Evolutionary conservation across 2,113 vertebrate species (phyloP).

Genomic region (Puma concolor): DNA sequence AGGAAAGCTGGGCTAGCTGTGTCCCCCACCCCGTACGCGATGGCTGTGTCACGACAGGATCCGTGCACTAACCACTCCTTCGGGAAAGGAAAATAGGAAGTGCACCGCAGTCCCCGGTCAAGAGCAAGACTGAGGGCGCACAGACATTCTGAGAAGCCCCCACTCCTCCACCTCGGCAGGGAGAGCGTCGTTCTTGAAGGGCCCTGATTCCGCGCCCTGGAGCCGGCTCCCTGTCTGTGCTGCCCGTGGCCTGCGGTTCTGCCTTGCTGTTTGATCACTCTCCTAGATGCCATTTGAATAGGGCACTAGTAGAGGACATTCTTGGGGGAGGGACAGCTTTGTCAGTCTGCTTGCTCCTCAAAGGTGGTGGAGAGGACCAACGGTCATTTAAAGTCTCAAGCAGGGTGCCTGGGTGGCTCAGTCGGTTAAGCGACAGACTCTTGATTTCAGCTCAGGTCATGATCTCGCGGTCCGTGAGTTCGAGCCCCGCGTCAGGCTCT

Average conservation of each 20-base stretch:
- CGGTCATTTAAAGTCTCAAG: not conserved
- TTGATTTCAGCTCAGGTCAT: too few species aligned
- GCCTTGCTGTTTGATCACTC: not conserved
- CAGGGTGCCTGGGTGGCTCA: too few species aligned
- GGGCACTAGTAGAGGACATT: not conserved
- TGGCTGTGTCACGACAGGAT: not conserved
- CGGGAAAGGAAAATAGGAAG: not conserved
- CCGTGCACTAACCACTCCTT: not conserved
- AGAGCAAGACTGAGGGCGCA: fast-evolving
- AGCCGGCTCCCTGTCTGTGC: not conserved
- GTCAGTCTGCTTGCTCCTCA: not conserved
- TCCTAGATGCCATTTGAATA: not conserved
- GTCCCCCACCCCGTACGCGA: not conserved
- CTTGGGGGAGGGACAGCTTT: not conserved
- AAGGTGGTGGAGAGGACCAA: not conserved
- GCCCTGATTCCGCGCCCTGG: not conserved
- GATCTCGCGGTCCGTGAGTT: too few species aligned
- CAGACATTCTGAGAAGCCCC: not conserved
- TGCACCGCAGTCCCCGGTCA: not conserved
- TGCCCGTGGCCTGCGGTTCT: not conserved
- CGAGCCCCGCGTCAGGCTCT: too few species aligned
- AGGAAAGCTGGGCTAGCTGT: not conserved
- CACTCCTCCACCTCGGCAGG: not conserved
- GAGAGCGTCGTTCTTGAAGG: fast-evolving
- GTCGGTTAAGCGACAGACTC: too few species aligned